A percentile compares a stretch with the other conserved stretches of the same genome.
Evolutionary conservation across 2,888 invertebrate genomes (phyloP).

Genomic region (Meganola albula): DNA sequence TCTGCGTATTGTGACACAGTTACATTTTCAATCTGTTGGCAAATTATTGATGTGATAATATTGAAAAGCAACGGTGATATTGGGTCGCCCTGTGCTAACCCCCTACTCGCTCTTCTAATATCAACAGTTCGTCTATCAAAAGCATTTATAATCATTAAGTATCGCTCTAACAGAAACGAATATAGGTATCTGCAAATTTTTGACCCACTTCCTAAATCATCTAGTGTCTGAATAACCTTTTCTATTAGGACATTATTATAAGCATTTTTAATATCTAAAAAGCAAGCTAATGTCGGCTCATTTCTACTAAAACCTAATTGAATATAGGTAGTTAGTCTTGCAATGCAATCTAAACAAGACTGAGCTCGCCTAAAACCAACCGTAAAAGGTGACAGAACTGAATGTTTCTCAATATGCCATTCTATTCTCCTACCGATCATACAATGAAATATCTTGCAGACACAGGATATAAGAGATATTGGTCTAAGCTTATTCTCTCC

Average conservation of each 20-base stretch:
- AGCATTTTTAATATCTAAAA: conserved; percentile 1
- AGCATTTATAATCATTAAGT: background rate
- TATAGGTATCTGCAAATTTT: conserved; percentile 1
- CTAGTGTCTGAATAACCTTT: background rate
- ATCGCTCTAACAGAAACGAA: background rate
- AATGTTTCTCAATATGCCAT: conserved; percentile 5
- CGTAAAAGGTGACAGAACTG: conserved; percentile 2
- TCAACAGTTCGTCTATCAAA: too few relatives aligned
- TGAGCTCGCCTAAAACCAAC: conserved; percentile 4
- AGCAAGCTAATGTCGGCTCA: background rate
- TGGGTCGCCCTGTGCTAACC: conserved; percentile 27
- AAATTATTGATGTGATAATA: conserved; percentile 12
- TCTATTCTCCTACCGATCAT: conserved; percentile 5
- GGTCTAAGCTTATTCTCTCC: conserved; percentile 3
- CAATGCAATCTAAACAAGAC: conserved; percentile 2
- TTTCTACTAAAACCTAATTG: conserved; percentile 3
- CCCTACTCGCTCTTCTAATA: conserved; percentile 7
- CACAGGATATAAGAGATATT: conserved; percentile 7
- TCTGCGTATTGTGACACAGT: conserved; percentile 22
- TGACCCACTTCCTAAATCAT: background rate
- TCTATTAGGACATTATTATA: conserved; percentile 1
- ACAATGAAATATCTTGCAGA: conserved; percentile 7
- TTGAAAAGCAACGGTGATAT: conserved; percentile 28
- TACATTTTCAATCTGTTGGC: conserved; percentile 7
- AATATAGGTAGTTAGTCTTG: background rate